phyloP scores from a whole-genome alignment of 2,888 invertebrate species.

The Cephus nigrinus region DNA sequence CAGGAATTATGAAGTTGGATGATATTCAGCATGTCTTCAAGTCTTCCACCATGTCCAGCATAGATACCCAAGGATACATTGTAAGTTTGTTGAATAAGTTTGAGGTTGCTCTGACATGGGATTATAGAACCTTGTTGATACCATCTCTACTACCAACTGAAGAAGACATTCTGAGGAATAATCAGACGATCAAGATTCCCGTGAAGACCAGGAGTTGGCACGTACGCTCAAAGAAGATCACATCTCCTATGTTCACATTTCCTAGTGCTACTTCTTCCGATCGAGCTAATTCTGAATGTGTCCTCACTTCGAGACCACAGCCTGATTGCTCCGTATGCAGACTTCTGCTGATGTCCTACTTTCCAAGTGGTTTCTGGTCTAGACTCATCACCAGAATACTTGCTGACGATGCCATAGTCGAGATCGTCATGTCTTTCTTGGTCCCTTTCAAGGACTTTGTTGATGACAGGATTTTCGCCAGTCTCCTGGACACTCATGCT shows the following conservation, averaged over 20 bases:
- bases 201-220: slow-evolving; percentile 78
- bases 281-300: slow-evolving; percentile 59
- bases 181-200: slow-evolving; percentile 68
- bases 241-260: slow-evolving; percentile 64
- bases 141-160: slow-evolving; percentile 89
- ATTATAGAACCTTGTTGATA: slow-evolving; percentile 87
- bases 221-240: slow-evolving; percentile 71
- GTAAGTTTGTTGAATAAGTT: slow-evolving; percentile 95
- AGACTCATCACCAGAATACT: slow-evolving; percentile 91
- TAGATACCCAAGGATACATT: slow-evolving; percentile 81
- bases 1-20: slow-evolving; percentile 93
- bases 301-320: slow-evolving; percentile 67
- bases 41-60: slow-evolving; percentile 81
- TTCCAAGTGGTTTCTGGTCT: slow-evolving; percentile 99
- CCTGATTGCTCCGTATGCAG: slow-evolving; percentile 75
- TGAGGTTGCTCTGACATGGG: slow-evolving; percentile 97
- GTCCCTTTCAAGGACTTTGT: slow-evolving; percentile 77
- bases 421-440: slow-evolving; percentile 81
- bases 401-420: slow-evolving; percentile 87
- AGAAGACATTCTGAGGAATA: slow-evolving; percentile 71
- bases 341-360: slow-evolving; percentile 93
- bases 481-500: slow-evolving; percentile 76
- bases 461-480: slow-evolving; percentile 72
- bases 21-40: slow-evolving; percentile 94
- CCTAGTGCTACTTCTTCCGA: slow-evolving; percentile 37